Conservation (phyloP, 2,888 invertebrate species). For the Drosophila silvestris region DNA sequence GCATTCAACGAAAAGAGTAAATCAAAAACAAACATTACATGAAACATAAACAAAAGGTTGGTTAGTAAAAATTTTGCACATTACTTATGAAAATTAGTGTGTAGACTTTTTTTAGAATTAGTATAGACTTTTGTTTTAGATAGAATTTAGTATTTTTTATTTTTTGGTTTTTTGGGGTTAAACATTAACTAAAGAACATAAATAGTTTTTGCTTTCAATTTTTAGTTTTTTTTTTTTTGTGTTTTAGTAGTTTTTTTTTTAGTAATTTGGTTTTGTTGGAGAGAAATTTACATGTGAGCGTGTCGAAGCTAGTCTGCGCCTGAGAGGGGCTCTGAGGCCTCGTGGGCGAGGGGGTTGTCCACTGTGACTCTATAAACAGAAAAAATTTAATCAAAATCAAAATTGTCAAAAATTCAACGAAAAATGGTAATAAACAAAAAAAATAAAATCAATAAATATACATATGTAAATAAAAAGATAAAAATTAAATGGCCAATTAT, state of each 20-base stretch:
- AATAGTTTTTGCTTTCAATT: slow-evolving; percentile 54
- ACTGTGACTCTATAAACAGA: slow-evolving; percentile 86
- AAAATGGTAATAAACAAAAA: slow-evolving; percentile 33
- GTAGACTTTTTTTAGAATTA: slow-evolving; percentile 46
- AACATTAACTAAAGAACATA: slow-evolving; percentile 71
- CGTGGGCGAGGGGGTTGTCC: slow-evolving; percentile 86
- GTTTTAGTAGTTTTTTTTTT: slow-evolving; percentile 56
- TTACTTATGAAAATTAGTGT: slow-evolving; percentile 69
- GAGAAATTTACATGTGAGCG: slow-evolving; percentile 86
- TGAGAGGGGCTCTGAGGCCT: slow-evolving; percentile 86
- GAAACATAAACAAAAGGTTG: slow-evolving; percentile 49
- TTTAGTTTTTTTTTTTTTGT: slow-evolving; percentile 34
- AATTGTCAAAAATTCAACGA: slow-evolving; percentile 60
- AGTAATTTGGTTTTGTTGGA: slow-evolving; percentile 70
- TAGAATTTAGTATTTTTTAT: slow-evolving; percentile 39
- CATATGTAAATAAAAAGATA: slow-evolving; percentile 28
- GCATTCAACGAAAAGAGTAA: slow-evolving; percentile 55
- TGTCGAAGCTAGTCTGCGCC: slow-evolving; percentile 86
- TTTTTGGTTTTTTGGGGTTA: slow-evolving; percentile 31
- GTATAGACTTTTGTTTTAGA: slow-evolving; percentile 36
- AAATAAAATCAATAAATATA: slow-evolving; percentile 21
- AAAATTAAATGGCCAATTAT: slow-evolving; percentile 56
- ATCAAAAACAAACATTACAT: slow-evolving; percentile 60
- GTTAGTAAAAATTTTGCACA: slow-evolving; percentile 75
- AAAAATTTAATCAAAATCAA: slow-evolving; percentile 82